Conservation (phyloP, 2,888 invertebrate species). For the Amphipoea lucens region DNA sequence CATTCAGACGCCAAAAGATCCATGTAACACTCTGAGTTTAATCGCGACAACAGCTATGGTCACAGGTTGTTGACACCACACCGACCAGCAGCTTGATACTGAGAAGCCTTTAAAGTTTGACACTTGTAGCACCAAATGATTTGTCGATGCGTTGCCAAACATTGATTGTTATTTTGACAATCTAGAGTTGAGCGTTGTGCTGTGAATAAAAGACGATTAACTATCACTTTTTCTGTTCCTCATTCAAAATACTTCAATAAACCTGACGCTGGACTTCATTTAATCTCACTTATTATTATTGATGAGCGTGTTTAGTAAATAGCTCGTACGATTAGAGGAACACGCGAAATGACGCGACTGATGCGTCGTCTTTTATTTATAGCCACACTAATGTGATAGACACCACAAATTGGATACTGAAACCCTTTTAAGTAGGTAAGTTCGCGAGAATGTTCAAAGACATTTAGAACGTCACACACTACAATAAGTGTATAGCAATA, state of each 20-base stretch:
- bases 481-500: background rate
- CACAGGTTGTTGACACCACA: background rate
- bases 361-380: conserved; percentile 52
- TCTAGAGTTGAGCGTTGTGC: background rate
- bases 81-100: background rate
- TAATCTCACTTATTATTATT: conserved; percentile 8
- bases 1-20: too few species aligned
- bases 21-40: background rate
- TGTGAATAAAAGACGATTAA: background rate
- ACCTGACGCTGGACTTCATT: background rate
- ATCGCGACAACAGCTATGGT: background rate
- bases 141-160: background rate
- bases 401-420: conserved; percentile 37
- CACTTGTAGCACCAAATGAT: background rate
- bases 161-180: background rate
- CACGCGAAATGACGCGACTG: conserved; percentile 19
- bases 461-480: background rate
- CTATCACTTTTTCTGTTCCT: background rate
- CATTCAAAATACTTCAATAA: background rate
- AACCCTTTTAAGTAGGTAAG: background rate
- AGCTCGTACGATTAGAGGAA: conserved; percentile 12
- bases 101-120: background rate
- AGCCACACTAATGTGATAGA: conserved; percentile 30
- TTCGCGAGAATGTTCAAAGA: conserved; percentile 5
- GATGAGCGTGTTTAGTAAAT: conserved; percentile 19